These are phyloP conservation scores for Mermis nigrescens DNA, from an alignment of 2,888 invertebrate genomes.

Conservation along the genomic window DNA sequence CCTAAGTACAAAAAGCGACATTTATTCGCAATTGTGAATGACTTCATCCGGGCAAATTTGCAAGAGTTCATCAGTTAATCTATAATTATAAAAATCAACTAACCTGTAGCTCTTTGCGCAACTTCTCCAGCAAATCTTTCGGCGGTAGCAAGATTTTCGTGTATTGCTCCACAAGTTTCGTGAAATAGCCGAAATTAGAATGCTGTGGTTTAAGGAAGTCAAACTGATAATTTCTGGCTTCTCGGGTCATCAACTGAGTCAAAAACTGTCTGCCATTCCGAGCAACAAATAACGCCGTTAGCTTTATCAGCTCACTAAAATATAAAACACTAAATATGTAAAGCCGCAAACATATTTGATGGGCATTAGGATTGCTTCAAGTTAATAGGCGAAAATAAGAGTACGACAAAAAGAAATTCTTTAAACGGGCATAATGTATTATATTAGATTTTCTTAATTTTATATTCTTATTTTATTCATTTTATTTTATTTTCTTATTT, in stretches of 20 bases:
- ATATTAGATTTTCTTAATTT: too few species aligned
- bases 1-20: too few species aligned
- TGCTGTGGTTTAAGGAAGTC: conserved; percentile 96
- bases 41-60: too few species aligned
- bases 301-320: conserved; percentile 71
- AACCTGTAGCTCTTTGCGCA: conserved; percentile 21
- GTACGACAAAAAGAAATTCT: conserved; percentile 1
- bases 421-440: not conserved
- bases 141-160: conserved; percentile 49
- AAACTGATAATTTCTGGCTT: conserved; percentile 92
- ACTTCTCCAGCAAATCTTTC: conserved; percentile 19
- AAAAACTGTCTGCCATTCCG: conserved; percentile 92
- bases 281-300: conserved; percentile 96
- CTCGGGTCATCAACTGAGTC: conserved; percentile 91
- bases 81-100: too few species aligned
- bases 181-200: conserved; percentile 92
- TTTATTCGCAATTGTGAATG: too few species aligned
- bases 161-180: conserved; percentile 88
- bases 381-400: not conserved
- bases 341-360: not conserved
- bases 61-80: too few species aligned
- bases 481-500: too few species aligned
- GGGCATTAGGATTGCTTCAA: not conserved
- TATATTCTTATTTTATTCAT: too few species aligned
- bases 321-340: too few species aligned